These are phyloP conservation scores for Embidobia sp. DNA, from an alignment of 2,888 invertebrate species.

Conservation along the genomic window DNA sequence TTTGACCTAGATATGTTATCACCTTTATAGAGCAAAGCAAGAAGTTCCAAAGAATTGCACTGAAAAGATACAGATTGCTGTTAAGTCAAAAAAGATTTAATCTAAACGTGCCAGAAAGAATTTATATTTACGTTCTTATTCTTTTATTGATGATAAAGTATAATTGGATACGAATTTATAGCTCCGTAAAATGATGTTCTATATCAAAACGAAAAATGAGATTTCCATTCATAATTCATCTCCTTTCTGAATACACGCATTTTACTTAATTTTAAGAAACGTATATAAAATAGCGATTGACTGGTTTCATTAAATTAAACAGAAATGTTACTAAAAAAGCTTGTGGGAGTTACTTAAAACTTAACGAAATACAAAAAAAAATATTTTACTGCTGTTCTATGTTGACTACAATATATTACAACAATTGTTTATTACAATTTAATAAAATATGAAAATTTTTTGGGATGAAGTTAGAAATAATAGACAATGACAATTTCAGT, in stretches of 20 bases:
- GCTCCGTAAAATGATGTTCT: not conserved
- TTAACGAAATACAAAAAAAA: too few species aligned
- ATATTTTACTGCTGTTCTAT: too few species aligned
- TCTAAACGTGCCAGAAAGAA: constrained; percentile 20
- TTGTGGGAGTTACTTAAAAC: too few species aligned
- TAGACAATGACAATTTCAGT: too few species aligned
- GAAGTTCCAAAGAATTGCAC: constrained; percentile 35
- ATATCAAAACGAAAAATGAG: not conserved
- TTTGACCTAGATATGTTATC: constrained; percentile 70
- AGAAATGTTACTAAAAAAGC: too few species aligned
- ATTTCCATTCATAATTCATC: not conserved
- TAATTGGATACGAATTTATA: constrained; percentile 19
- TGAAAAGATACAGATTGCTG: constrained; percentile 36
- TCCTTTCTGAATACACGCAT: not conserved
- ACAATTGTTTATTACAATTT: too few species aligned
- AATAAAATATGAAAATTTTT: too few species aligned
- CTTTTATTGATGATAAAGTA: constrained; percentile 27
- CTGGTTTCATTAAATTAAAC: too few species aligned
- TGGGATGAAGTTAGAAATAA: too few species aligned
- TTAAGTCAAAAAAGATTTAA: constrained; percentile 44
- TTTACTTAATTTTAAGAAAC: constrained; percentile 24
- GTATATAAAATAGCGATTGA: too few species aligned
- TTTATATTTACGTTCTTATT: constrained; percentile 35
- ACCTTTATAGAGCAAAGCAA: constrained; percentile 44
- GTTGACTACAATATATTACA: too few species aligned